Evolutionary conservation across 2,113 vertebrate genomes (phyloP).

Genomic region (Barnardius zonarius): DNA sequence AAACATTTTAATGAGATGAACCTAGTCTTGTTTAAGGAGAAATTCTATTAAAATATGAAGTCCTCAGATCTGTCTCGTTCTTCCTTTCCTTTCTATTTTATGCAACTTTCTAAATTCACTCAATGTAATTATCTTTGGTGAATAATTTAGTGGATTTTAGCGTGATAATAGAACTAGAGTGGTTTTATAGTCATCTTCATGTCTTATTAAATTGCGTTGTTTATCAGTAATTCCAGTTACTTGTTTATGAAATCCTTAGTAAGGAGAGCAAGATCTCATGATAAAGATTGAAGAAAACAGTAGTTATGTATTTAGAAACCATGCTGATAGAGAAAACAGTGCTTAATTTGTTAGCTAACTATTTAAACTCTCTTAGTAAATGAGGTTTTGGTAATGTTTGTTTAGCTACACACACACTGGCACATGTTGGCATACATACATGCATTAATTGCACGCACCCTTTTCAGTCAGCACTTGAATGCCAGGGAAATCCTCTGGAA

Average conservation of each 20-base stretch:
- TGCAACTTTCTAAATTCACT: neutral
- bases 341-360: neutral
- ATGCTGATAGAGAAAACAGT: neutral
- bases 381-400: neutral
- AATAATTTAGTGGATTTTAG: neutral
- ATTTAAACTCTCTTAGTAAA: neutral
- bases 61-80: neutral
- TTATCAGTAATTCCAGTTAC: neutral
- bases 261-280: neutral
- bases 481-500: neutral
- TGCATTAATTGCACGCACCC: neutral
- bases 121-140: neutral
- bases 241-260: neutral
- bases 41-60: neutral
- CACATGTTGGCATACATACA: accelerated
- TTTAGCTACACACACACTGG: neutral
- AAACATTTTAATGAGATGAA: neutral
- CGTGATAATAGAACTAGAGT: neutral
- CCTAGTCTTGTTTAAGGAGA: neutral
- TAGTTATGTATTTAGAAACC: neutral
- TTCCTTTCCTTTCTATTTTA: neutral
- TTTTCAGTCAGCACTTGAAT: neutral
- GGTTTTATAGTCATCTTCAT: neutral
- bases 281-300: neutral
- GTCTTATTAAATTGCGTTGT: neutral